These are phyloP conservation scores for Ancistrus triradiatus DNA, from an alignment of 2,113 vertebrate genomes.

Conservation along the genomic window DNA sequence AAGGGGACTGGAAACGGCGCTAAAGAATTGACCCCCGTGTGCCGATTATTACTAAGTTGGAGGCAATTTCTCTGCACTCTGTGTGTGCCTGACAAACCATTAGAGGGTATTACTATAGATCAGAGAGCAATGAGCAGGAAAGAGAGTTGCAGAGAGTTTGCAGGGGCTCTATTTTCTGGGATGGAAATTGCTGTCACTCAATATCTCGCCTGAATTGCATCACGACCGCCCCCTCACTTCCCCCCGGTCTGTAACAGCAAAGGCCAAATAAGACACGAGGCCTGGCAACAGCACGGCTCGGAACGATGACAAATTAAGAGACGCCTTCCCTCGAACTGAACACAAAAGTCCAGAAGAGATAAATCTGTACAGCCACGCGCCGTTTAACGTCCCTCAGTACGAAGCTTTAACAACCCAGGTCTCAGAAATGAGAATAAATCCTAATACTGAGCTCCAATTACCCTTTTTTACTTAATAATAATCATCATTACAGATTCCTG, in stretches of 20 bases:
- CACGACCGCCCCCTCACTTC: neutral
- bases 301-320: no score
- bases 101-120: conserved; percentile 63
- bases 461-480: no score
- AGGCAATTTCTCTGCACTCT: conserved; percentile 49
- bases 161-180: conserved; percentile 53
- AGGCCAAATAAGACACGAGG: no score
- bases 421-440: no score
- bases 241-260: neutral
- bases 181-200: conserved; percentile 59
- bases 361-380: no score
- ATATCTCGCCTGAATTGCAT: neutral
- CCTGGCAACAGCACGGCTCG: no score
- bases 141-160: conserved; percentile 37
- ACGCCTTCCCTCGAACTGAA: no score
- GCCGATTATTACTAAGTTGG: conserved; percentile 48
- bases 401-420: no score
- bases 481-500: no score
- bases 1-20: neutral
- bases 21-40: conserved; percentile 28
- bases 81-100: conserved; percentile 53
- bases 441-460: no score
- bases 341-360: no score
- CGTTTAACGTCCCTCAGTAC: no score
- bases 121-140: conserved; percentile 44